These are phyloP conservation scores for Solenopsis invicta DNA, from an alignment of 1,140 invertebrate genomes.

Conservation along the genomic window DNA sequence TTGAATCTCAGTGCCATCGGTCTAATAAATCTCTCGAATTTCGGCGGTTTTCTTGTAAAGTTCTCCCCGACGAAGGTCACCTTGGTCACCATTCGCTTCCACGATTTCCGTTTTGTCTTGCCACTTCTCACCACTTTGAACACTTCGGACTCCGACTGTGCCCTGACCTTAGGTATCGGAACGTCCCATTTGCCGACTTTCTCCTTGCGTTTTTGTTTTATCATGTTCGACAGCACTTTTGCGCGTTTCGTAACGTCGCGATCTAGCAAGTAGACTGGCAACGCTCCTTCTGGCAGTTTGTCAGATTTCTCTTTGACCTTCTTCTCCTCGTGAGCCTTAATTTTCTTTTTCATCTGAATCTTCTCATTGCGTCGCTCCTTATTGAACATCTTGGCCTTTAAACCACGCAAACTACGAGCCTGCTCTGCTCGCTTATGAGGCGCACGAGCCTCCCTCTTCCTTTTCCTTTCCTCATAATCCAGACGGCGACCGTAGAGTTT, in stretches of 20 bases:
- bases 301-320: slow-evolving; percentile 95
- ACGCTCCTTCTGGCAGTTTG: slow-evolving; percentile 94
- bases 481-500: slow-evolving; percentile 98
- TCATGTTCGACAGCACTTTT: slow-evolving; percentile 99
- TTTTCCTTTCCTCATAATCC: slow-evolving; percentile 98
- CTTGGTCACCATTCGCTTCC: slow-evolving; percentile 99
- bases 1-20: slow-evolving; percentile 99
- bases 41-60: slow-evolving; percentile 99
- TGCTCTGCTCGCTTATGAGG: slow-evolving; percentile 96
- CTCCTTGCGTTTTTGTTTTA: slow-evolving; percentile 99
- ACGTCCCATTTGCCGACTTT: slow-evolving; percentile 99
- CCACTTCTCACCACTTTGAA: slow-evolving; percentile 98
- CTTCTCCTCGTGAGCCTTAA: slow-evolving; percentile 96
- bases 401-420: slow-evolving; percentile 96
- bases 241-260: slow-evolving; percentile 97
- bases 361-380: slow-evolving; percentile 99
- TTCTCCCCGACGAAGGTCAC: slow-evolving; percentile 99
- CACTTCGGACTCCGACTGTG: slow-evolving; percentile 99
- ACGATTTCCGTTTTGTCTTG: slow-evolving; percentile 98
- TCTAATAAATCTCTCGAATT: slow-evolving; percentile 99
- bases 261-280: slow-evolving; percentile 98
- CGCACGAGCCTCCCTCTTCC: slow-evolving; percentile 97
- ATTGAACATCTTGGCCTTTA: slow-evolving; percentile 99
- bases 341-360: slow-evolving; percentile 99
- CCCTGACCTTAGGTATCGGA: slow-evolving; percentile 98